phyloP scores from a whole-genome alignment of 2,888 invertebrate genomes.

The Matsumyia berberina region DNA sequence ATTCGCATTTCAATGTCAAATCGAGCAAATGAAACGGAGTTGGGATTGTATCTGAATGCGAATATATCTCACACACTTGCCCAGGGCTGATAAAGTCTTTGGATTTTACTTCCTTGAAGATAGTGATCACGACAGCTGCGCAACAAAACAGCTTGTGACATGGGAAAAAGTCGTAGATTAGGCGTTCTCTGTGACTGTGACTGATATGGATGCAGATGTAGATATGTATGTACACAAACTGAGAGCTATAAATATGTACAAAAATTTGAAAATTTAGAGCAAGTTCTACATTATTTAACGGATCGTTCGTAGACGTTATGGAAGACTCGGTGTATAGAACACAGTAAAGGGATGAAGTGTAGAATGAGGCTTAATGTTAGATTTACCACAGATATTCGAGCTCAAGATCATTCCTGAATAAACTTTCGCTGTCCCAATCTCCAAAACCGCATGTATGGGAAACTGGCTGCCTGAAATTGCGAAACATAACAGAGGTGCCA shows the following conservation, averaged over 20 bases:
- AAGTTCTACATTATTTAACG: too few species aligned
- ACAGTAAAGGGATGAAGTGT: too few species aligned
- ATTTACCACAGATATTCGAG: too few species aligned
- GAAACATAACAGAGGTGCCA: too few species aligned
- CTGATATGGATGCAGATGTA: not conserved
- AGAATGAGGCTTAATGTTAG: too few species aligned
- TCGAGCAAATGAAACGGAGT: not conserved
- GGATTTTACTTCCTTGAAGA: slow-evolving; percentile 31
- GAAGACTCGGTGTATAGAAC: too few species aligned
- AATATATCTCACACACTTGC: not conserved
- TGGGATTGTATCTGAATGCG: slow-evolving; percentile 7
- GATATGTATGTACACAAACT: not conserved
- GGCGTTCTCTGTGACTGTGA: not conserved
- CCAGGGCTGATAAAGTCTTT: slow-evolving; percentile 17
- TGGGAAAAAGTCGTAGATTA: not conserved
- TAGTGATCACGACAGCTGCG: not conserved
- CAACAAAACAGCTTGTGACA: not conserved
- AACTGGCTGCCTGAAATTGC: too few species aligned
- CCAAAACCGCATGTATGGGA: too few species aligned
- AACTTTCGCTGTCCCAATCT: too few species aligned
- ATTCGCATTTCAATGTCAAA: slow-evolving; percentile 28
- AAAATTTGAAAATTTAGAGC: too few species aligned
- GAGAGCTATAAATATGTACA: not conserved
- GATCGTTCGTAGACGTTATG: too few species aligned
- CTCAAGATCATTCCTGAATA: too few species aligned